Percentiles rank a stretch among this genome's conserved stretches.
Conservation (phyloP, 1,140 invertebrate genomes). For the Lysiphlebus fabarum region DNA sequence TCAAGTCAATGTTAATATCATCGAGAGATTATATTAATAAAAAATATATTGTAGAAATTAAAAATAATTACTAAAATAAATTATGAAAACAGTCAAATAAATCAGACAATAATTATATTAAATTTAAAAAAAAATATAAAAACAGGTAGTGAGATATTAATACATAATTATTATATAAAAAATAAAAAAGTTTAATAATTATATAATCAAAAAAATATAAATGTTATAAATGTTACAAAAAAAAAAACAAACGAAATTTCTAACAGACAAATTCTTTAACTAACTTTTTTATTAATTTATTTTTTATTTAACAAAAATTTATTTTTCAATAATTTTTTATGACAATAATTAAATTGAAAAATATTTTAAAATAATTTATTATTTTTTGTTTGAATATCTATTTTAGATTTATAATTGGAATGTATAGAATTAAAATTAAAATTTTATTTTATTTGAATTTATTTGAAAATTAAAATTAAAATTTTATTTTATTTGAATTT, state of each 20-base stretch:
- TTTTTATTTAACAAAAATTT: no score
- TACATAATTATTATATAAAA: background rate
- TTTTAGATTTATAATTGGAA: no score
- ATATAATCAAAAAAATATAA: background rate
- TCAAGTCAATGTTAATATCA: slow-evolving; percentile 49
- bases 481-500: no score
- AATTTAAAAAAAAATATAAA: background rate
- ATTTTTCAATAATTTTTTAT: no score
- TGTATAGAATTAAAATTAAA: no score
- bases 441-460: no score
- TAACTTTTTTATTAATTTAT: no score
- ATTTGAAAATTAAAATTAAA: no score
- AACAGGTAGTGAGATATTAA: background rate
- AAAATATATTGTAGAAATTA: background rate
- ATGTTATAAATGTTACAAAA: slow-evolving; percentile 2
- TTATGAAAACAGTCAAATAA: background rate
- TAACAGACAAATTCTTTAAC: no score
- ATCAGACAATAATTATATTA: background rate
- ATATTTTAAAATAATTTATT: background rate
- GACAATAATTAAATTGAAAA: no score
- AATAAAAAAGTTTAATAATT: background rate
- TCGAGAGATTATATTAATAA: slow-evolving; percentile 24
- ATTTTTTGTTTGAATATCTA: background rate
- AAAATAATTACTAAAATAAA: background rate
- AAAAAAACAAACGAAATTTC: no score